These are phyloP conservation scores for Macaria notata DNA, from an alignment of 2,888 invertebrate species.

Conservation along the genomic window DNA sequence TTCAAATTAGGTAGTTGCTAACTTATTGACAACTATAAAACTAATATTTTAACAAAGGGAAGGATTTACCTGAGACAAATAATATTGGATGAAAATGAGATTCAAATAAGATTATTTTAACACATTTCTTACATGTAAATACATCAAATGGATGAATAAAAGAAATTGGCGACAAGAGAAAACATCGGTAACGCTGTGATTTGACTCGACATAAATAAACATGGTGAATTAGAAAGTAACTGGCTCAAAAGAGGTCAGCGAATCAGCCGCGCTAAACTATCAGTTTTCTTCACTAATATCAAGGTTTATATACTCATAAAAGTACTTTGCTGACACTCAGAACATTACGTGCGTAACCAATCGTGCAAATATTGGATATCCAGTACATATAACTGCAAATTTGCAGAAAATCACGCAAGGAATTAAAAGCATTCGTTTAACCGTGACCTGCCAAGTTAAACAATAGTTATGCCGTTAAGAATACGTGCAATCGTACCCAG, in stretches of 20 bases:
- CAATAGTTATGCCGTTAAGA: constrained; percentile 17
- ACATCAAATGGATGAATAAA: not conserved
- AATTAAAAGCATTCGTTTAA: not conserved
- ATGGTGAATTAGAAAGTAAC: constrained; percentile 13
- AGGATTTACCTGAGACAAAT: too few species aligned
- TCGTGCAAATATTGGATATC: too few species aligned
- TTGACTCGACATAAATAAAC: constrained; percentile 13
- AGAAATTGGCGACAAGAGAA: constrained; percentile 2
- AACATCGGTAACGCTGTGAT: not conserved
- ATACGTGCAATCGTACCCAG: constrained; percentile 37
- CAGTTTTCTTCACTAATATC: not conserved
- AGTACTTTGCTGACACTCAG: not conserved
- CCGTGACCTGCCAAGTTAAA: constrained; percentile 24
- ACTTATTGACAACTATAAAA: too few species aligned
- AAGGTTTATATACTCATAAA: not conserved
- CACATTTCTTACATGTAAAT: too few species aligned
- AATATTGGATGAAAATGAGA: too few species aligned
- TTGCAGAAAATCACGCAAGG: constrained; percentile 11
- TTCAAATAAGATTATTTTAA: too few species aligned
- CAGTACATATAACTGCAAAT: not conserved
- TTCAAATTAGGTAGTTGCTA: too few species aligned
- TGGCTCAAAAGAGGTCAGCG: constrained; percentile 10
- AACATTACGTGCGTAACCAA: too few species aligned
- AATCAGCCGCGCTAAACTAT: not conserved
- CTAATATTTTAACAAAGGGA: too few species aligned